A percentile compares a stretch with the other conserved stretches of the same genome.
phyloP scores from a whole-genome alignment of 2,888 invertebrate genomes.

The Chalcosyrphus nemorum region DNA sequence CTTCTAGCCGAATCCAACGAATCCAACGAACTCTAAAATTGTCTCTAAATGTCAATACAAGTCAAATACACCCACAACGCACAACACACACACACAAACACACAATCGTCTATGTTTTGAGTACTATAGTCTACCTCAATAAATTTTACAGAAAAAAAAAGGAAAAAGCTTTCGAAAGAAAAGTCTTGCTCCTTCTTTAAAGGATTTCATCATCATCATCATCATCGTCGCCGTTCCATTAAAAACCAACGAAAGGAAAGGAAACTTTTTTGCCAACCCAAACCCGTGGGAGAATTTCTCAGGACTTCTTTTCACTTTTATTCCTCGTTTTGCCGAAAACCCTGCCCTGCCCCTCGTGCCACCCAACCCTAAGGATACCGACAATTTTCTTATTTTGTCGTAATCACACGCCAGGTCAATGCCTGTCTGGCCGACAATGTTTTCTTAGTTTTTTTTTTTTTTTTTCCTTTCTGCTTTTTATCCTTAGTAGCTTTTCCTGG shows the following conservation, averaged over 20 bases:
- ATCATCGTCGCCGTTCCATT: conserved; percentile 23
- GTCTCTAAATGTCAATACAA: conserved; percentile 53
- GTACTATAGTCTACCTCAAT: conserved; percentile 59
- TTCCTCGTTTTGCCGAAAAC: neutral
- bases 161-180: conserved; percentile 43
- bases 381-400: conserved; percentile 70
- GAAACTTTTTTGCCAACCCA: conserved; percentile 42
- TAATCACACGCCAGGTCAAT: conserved; percentile 73
- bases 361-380: conserved; percentile 54
- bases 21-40: conserved; percentile 36
- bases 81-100: neutral
- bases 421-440: conserved; percentile 72
- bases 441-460: neutral
- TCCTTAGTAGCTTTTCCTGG: conserved; percentile 62
- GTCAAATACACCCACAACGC: conserved; percentile 35
- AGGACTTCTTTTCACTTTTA: conserved; percentile 48
- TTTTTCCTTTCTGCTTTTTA: neutral
- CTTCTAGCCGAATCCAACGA: neutral
- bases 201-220: conserved; percentile 52
- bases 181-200: conserved; percentile 21
- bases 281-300: conserved; percentile 65
- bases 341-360: too few species aligned
- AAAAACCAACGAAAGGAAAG: conserved; percentile 16
- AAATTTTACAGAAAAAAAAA: too few species aligned
- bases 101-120: too few species aligned